Conservation (phyloP, 2,113 vertebrate genomes). For the Nothoprocta perdicaria region DNA sequence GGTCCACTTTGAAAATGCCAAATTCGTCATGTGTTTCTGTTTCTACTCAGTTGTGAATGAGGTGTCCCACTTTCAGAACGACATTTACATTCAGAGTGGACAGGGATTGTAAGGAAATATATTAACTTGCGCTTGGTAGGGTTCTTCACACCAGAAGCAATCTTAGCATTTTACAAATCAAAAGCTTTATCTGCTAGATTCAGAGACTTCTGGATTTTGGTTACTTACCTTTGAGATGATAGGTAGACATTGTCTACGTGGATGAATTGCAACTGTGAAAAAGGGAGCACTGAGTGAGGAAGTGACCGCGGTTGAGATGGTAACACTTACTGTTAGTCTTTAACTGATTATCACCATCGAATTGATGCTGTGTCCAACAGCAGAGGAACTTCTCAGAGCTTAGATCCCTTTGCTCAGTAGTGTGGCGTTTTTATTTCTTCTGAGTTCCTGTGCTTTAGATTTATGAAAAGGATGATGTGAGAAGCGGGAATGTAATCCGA, state of each 20-base stretch:
- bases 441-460: slow-evolving; percentile 67
- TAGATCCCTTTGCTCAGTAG: not conserved
- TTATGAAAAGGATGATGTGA: slow-evolving; percentile 71
- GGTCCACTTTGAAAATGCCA: not conserved
- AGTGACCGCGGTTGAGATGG: not conserved
- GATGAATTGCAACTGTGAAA: not conserved
- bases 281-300: not conserved
- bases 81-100: not conserved
- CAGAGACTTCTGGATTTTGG: not conserved
- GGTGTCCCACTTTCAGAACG: not conserved
- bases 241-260: not conserved
- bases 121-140: not conserved
- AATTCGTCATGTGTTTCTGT: not conserved
- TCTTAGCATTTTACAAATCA: not conserved
- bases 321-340: not conserved
- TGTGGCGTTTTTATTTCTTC: slow-evolving; percentile 54
- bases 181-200: not conserved
- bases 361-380: not conserved
- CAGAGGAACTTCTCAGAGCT: not conserved
- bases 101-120: not conserved
- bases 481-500: slow-evolving; percentile 66
- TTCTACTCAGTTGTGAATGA: not conserved
- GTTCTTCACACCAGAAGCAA: not conserved
- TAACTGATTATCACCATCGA: not conserved
- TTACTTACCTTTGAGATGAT: not conserved